Conservation (phyloP, 1,140 invertebrate species). For the Drosophila virilis region DNA sequence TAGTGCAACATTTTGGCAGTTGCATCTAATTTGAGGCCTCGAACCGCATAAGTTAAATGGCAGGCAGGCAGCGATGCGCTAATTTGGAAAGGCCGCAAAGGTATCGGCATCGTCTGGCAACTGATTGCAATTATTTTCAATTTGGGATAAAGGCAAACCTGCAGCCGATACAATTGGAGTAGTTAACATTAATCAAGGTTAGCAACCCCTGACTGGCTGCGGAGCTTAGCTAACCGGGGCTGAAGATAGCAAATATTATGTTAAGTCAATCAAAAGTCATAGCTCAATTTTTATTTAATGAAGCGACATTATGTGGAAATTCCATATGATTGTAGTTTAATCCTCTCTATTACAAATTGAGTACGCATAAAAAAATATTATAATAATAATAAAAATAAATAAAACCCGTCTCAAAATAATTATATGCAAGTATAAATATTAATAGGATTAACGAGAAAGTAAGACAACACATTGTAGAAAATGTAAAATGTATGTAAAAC, state of each 20-base stretch:
- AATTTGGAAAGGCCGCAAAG: constrained; percentile 61
- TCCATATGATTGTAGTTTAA: too few relatives aligned
- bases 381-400: too few relatives aligned
- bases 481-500: background rate
- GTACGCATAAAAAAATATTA: too few relatives aligned
- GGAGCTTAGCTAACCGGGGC: background rate
- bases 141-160: constrained; percentile 8
- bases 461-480: too few relatives aligned
- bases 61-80: constrained; percentile 38
- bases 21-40: background rate
- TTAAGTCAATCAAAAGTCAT: too few relatives aligned
- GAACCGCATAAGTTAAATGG: constrained; percentile 23
- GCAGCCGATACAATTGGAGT: background rate
- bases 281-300: too few relatives aligned
- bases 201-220: background rate
- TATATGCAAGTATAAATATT: too few relatives aligned
- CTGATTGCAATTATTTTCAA: constrained; percentile 65
- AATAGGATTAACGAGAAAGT: too few relatives aligned
- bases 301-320: too few relatives aligned
- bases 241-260: background rate
- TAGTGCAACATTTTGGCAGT: background rate
- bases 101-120: constrained; percentile 45
- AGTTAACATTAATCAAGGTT: background rate
- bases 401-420: too few relatives aligned
- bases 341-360: too few relatives aligned